Base-by-base conservation (phyloP, 2,888 invertebrate genomes). In the Allophyes oxyacanthae region DNA sequence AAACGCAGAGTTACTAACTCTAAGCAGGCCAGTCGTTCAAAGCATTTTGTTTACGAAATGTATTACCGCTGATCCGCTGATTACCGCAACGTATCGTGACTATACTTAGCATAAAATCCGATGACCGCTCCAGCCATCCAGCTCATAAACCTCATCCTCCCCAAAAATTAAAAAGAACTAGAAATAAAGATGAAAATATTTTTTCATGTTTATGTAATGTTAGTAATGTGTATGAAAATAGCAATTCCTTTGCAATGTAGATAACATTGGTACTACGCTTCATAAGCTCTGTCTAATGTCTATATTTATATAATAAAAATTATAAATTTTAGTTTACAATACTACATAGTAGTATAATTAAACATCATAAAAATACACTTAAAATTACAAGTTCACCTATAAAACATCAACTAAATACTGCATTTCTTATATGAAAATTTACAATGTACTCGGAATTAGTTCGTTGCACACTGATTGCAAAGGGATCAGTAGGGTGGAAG, bases 401-500 rank as follows among this genome's bases (percentile, higher is more conserved):
- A 33, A 2, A 2, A 32, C 20, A 60, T 89, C 83, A 89, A 83
- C 90, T 91, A 57, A 91, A 87, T 11, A 92, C 93, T 32, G 92
- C 92, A 72, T 97, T 96, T 81, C 98, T 95, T 52, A 99, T 95
- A 84, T 99, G 99, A 88, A 99, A 98, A 92, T 99, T 99, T 43
- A 99, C 98, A 59, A 98, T 97, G 86, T 99, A 99, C 83, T 98
- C 98, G 0, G 97, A 96, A 89, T 98, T 97, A 8, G 98, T 97
- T 75, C 99, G 95, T 86, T 99, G 99, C 7, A 99, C 98, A 80
- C 98, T 99, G 68, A 99, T 98, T 7, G 98, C 97, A 89, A 99
- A 98, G 0, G 99, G 99, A 90, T 99, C 99, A 10, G 96, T 97
- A 0, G 99, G 99, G 91, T 99, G 99, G 89, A 98, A 99, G 8